Conservation (phyloP, 2,797 vertebrate genomes). For the Anolis apletophallus region DNA sequence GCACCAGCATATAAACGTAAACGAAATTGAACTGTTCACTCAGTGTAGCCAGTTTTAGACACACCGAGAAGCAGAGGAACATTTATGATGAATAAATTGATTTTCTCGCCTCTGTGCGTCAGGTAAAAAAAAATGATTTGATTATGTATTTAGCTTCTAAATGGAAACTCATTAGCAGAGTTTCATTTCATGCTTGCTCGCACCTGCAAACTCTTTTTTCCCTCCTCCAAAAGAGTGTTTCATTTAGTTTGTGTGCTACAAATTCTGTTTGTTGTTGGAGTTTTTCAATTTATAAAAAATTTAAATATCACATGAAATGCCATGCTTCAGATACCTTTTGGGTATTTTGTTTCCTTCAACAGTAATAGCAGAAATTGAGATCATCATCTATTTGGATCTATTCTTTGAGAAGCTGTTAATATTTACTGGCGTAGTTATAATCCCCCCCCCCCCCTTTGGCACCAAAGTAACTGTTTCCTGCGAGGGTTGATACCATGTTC, state of each 20-base stretch:
- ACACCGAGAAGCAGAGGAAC: slow-evolving; percentile 33
- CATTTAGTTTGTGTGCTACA: slow-evolving; percentile 50
- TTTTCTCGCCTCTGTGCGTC: slow-evolving; percentile 64
- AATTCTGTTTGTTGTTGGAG: slow-evolving; percentile 42
- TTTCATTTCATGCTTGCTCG: slow-evolving; percentile 78
- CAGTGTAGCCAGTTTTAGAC: slow-evolving; percentile 53
- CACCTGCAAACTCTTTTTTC: slow-evolving; percentile 70
- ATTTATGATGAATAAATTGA: slow-evolving; percentile 72
- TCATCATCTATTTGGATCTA: slow-evolving; percentile 21
- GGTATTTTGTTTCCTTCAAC: not conserved
- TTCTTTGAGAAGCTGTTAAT: slow-evolving; percentile 20
- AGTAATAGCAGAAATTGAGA: slow-evolving; percentile 1
- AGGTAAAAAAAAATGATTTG: slow-evolving; percentile 71
- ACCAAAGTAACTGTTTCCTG: not conserved
- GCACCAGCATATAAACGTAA: slow-evolving; percentile 38
- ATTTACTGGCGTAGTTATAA: not conserved
- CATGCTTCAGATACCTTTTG: slow-evolving; percentile 35
- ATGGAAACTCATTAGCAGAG: slow-evolving; percentile 77
- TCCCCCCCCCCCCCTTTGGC: slow-evolving; percentile 9
- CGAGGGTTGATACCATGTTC: not conserved
- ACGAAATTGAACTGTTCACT: slow-evolving; percentile 41
- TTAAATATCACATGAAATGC: slow-evolving; percentile 46
- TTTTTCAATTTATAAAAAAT: slow-evolving; percentile 19
- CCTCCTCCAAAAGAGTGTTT: slow-evolving; percentile 55
- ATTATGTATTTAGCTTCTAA: slow-evolving; percentile 76